These are phyloP conservation scores for Myotis planiceps DNA, from an alignment of 2,797 vertebrate species.

Conservation along the genomic window DNA sequence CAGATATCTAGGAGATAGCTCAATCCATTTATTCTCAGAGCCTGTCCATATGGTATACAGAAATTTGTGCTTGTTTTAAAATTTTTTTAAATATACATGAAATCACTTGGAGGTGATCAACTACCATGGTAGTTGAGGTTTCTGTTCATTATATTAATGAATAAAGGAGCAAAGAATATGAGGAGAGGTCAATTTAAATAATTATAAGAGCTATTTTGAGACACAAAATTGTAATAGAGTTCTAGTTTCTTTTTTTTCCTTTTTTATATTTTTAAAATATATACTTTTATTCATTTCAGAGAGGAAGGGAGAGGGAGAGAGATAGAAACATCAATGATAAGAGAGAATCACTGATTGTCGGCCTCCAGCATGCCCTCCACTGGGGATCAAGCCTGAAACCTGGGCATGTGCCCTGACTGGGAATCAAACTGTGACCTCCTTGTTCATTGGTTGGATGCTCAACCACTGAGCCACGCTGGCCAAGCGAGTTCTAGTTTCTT, in stretches of 20 bases:
- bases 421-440: too few species aligned
- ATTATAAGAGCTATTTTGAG: background rate
- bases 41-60: background rate
- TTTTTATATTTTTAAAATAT: too few species aligned
- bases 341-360: too few species aligned
- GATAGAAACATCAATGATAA: too few species aligned
- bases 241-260: background rate
- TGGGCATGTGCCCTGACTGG: too few species aligned
- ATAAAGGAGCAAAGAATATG: background rate
- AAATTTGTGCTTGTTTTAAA: conserved; percentile 28
- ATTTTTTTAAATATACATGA: background rate
- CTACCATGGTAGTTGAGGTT: background rate
- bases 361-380: too few species aligned
- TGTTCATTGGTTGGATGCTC: too few species aligned
- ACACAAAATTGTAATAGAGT: background rate
- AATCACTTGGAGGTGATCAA: background rate
- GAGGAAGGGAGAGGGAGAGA: too few species aligned
- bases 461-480: too few species aligned
- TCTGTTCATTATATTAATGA: background rate
- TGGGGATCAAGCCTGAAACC: too few species aligned
- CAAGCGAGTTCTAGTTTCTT: background rate
- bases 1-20: background rate
- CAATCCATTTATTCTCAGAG: background rate
- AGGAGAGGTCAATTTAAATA: background rate
- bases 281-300: too few species aligned